Base-by-base conservation (phyloP, 2,888 invertebrate genomes). In the Volucella inflata region DNA sequence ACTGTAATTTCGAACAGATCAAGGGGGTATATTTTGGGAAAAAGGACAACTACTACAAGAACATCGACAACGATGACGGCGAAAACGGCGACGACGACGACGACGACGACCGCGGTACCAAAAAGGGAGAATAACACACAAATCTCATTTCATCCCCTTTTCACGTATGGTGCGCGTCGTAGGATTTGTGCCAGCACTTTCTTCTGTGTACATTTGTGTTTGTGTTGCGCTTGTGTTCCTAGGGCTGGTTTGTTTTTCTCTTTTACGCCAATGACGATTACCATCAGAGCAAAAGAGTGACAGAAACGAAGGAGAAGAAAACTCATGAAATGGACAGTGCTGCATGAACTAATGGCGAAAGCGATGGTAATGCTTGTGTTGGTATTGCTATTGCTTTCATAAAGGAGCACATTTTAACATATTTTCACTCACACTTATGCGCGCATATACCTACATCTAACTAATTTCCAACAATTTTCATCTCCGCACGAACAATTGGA, bases 381-480 rank as follows among this genome's bases (percentile, higher is more conserved):
- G 48, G 72, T 38, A 46, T 16, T 79, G 68, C 80, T 76, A 44
- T 84, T 84, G 75, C 80, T 84, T 75, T 80, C 80, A 84, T 71
- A 84, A 84, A 84, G 84, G 84, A 84, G 75, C 80, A 80, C 84
- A 84, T 84, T 84, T 78, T 84, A 55, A 70, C 59, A 62, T 67
- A 57, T 64, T 75, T 55, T 53, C 50, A 40, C 50, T 65, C 51
- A 57, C 74, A 75, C 42, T 38, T 64, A 16, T 51, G 53, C 65
- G 71, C 75, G 80, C 75, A 80, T 75, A 80, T 80, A 80, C 75
- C 30, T 30, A 65, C 42, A 60, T 36, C 75, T 60, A 65, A 64
- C 71, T 62, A 65, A 84, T 55, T 70, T 67, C 71, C 44, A 16
- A 60, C 21, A 46, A 62, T 55, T 38, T 38, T 71, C 40, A 40